Evolutionary conservation across 92 coral and sea anemone species (phyloP).

Genomic region (Heliopora coerulea): DNA sequence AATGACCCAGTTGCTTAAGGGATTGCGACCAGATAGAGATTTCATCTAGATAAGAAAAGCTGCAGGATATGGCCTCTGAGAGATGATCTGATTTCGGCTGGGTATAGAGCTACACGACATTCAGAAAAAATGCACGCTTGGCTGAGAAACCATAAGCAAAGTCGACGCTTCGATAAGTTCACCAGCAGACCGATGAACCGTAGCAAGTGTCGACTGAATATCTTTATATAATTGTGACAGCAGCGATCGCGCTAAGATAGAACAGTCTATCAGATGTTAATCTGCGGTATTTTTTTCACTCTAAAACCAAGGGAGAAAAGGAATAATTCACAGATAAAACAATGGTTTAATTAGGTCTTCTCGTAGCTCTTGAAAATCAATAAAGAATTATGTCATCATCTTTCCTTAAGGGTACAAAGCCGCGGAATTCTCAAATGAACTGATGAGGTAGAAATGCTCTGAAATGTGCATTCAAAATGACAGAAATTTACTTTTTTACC

Average conservation of each 20-base stretch:
- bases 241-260: conserved; percentile 24
- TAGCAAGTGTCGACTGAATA: neutral
- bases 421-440: too few relatives aligned
- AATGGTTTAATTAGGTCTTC: too few relatives aligned
- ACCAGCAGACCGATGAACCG: conserved; percentile 36
- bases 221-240: neutral
- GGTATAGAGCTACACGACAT: conserved; percentile 27
- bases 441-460: too few relatives aligned
- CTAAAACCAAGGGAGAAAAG: too few relatives aligned
- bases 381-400: too few relatives aligned
- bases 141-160: conserved; percentile 20
- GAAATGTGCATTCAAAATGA: too few relatives aligned
- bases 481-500: too few relatives aligned
- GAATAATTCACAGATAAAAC: too few relatives aligned
- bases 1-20: neutral
- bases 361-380: too few relatives aligned
- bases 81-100: conserved; percentile 24
- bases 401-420: too few relatives aligned
- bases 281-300: too few relatives aligned
- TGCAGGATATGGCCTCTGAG: neutral
- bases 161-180: conserved; percentile 3
- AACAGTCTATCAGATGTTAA: too few relatives aligned
- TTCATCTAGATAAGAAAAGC: neutral
- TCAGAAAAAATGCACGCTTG: conserved; percentile 45
- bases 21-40: neutral